Base-by-base conservation (phyloP, 2,113 vertebrate species). In the Alethe castanea region DNA sequence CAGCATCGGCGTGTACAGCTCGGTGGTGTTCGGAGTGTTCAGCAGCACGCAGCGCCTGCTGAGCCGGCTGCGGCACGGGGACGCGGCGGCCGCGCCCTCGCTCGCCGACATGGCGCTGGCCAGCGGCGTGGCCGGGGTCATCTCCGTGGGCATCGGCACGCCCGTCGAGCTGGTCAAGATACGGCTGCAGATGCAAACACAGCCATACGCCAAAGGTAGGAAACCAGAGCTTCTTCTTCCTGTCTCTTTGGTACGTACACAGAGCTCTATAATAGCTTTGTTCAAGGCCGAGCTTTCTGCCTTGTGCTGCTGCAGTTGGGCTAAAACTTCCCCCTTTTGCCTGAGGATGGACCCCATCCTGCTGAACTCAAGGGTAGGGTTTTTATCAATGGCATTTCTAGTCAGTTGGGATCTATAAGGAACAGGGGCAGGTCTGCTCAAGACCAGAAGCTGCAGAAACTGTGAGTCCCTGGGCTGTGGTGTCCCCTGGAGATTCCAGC, bases 121-220 rank as follows among this genome's bases (percentile, higher is more conserved):
- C 96, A 99, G 99, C 96, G 91, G 98, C 95, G 93, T 98, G 92
- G 98, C 99, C 0, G 99, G 99, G 0, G 65, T 98, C 25, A 56
- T 99, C 86, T 99, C 99, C 0, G 99, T 99, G 7, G 97, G 98
- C 24, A 96, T 99, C 4, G 99, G 99, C 22, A 97, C 98, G 0
- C 99, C 99, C 0, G 98, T 99, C 88, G 99, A 99, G 48, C 98
- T 99, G 92, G 98, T 99, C 40, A 99, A 99, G 98, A 99, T 99
- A 96, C 95, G 99, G 73, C 98, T 99, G 7, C 99, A 99, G 95
- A 99, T 99, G 99, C 99, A 99, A 96, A 99, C 98, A 0, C 98
- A 99, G 96, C 86, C 97, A 0, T 92, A 98, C 64, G 64, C 56
- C 5, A 64, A 98, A 98, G 99, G 99, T 99, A 98, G 97, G 96